Evolutionary conservation across 2,888 invertebrate genomes (phyloP).

Genomic region (Himalopsyche kuldschensis): DNA sequence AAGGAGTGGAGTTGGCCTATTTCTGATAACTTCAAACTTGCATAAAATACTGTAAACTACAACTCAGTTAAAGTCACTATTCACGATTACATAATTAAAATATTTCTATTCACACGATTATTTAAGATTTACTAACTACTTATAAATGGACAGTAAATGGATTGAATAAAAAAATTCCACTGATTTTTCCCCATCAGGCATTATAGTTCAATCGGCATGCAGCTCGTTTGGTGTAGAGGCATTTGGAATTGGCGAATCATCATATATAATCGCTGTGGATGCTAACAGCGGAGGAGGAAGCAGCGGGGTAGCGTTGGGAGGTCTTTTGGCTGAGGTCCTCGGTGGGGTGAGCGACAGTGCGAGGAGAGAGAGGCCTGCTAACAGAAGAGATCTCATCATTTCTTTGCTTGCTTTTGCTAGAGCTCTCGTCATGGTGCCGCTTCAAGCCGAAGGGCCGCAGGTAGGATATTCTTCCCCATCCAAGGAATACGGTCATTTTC

Average conservation of each 20-base stretch:
- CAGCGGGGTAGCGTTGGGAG: conserved; percentile 66
- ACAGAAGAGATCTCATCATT: conserved; percentile 72
- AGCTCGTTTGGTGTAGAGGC: conserved; percentile 54
- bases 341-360: conserved; percentile 65
- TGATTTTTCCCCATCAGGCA: conserved; percentile 44
- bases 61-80: no score
- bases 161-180: neutral
- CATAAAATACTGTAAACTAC: no score
- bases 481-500: neutral
- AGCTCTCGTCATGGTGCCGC: conserved; percentile 60
- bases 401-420: conserved; percentile 70
- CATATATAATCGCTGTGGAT: conserved; percentile 27
- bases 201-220: conserved; percentile 58
- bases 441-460: conserved; percentile 39
- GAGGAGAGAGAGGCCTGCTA: conserved; percentile 63
- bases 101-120: no score
- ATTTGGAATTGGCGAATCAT: conserved; percentile 56
- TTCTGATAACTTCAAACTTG: no score
- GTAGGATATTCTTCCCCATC: neutral
- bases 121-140: no score
- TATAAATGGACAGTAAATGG: no score
- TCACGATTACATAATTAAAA: no score
- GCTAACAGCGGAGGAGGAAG: conserved; percentile 44
- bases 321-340: conserved; percentile 74
- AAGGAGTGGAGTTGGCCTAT: no score